Conservation (phyloP, 1,140 invertebrate genomes). For the Druon quercuslanigerum region DNA sequence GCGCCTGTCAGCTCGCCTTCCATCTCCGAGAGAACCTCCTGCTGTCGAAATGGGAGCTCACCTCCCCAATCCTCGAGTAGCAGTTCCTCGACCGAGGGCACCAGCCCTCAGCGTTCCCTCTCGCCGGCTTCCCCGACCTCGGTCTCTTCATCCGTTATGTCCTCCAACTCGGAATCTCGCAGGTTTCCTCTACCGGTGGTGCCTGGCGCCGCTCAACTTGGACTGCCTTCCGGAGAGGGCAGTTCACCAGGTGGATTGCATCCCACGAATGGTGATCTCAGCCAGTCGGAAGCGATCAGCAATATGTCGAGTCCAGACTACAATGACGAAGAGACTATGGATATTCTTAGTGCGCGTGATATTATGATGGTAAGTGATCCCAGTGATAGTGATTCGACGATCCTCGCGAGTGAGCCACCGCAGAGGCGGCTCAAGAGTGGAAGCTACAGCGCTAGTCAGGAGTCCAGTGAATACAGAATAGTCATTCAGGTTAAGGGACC, state of each 20-base stretch:
- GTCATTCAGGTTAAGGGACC: conserved; percentile 89
- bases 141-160: conserved; percentile 90
- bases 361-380: conserved; percentile 91
- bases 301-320: conserved; percentile 92
- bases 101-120: conserved; percentile 80
- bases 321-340: conserved; percentile 84
- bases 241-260: conserved; percentile 63
- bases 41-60: conserved; percentile 74
- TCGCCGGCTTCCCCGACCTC: conserved; percentile 89
- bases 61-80: conserved; percentile 77
- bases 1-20: conserved; percentile 80
- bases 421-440: conserved; percentile 79
- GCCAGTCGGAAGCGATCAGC: conserved; percentile 87
- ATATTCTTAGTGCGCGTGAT: conserved; percentile 81
- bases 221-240: conserved; percentile 54
- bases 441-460: conserved; percentile 35
- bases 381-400: conserved; percentile 89
- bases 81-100: conserved; percentile 81
- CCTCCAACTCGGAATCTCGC: conserved; percentile 79
- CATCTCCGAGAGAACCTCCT: conserved; percentile 71
- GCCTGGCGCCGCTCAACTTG: conserved; percentile 48
- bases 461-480: conserved; percentile 83
- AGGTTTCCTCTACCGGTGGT: conserved; percentile 63
- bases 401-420: conserved; percentile 84
- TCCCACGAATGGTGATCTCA: conserved; percentile 79